phyloP scores from a whole-genome alignment of 2,888 invertebrate species.

The Prosopocoilus inquinatus region DNA sequence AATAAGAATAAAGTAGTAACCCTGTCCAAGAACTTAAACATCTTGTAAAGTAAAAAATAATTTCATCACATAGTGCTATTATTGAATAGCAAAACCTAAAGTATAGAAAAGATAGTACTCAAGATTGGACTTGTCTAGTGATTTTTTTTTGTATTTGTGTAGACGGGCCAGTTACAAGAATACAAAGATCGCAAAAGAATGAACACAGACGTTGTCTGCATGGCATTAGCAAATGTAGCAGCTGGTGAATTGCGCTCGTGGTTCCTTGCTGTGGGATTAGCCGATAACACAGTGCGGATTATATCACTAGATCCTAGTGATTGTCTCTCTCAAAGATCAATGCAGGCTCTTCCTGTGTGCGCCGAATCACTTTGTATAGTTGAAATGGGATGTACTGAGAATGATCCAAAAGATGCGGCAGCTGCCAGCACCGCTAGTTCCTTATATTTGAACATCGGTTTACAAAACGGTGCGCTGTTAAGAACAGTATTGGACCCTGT shows the following conservation, averaged over 20 bases:
- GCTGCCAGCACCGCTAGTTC: conserved; percentile 69
- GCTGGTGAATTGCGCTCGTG: conserved; percentile 92
- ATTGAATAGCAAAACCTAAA: conserved; percentile 1
- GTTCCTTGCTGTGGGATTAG: conserved; percentile 93
- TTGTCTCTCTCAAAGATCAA: conserved; percentile 90
- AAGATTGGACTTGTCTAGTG: background rate
- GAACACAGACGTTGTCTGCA: conserved; percentile 96
- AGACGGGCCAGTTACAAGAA: conserved; percentile 98
- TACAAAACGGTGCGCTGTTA: conserved; percentile 93
- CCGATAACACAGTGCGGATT: conserved; percentile 95
- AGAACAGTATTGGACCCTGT: conserved; percentile 93
- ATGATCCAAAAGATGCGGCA: conserved; percentile 57
- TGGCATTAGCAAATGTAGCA: conserved; percentile 95
- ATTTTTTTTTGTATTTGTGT: conserved; percentile 38
- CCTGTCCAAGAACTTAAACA: no score
- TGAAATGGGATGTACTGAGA: conserved; percentile 77
- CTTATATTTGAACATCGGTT: conserved; percentile 92
- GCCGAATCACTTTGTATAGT: conserved; percentile 97
- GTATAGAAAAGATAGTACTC: conserved; percentile 3
- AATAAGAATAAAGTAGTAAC: no score
- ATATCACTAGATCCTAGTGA: conserved; percentile 97
- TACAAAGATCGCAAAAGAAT: conserved; percentile 97
- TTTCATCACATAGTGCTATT: background rate
- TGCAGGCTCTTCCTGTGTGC: conserved; percentile 94
- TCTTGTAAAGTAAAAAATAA: no score